phyloP scores from a whole-genome alignment of 2,113 vertebrate genomes.

The Illadopsis cleaveri region DNA sequence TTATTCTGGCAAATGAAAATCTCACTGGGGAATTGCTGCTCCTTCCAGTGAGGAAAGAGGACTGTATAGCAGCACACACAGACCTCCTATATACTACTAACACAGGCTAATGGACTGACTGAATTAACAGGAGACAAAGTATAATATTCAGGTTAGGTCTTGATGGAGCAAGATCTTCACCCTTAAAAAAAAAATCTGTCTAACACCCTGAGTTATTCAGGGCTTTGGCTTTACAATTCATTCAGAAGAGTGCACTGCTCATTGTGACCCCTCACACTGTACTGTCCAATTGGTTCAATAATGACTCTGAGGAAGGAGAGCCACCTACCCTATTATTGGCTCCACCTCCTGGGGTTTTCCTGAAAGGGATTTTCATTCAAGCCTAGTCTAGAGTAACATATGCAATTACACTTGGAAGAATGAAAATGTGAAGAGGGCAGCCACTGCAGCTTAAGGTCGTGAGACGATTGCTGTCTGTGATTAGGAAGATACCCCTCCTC shows the following conservation, averaged over 20 bases:
- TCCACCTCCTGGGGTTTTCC: conserved; percentile 32
- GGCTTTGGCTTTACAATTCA: conserved; percentile 12
- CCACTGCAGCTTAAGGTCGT: conserved; percentile 24
- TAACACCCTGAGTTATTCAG: conserved; percentile 16
- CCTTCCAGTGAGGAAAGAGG: background rate
- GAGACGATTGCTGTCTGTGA: conserved; percentile 33
- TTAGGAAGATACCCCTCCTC: conserved; percentile 27
- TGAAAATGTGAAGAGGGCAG: background rate
- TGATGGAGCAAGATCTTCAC: background rate
- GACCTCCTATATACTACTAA: background rate
- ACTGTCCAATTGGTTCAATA: conserved; percentile 38
- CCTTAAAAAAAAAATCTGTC: background rate
- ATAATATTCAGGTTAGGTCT: conserved; percentile 53
- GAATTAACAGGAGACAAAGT: conserved; percentile 34
- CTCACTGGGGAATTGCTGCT: background rate
- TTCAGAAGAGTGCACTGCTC: background rate
- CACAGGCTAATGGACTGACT: background rate
- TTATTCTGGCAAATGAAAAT: background rate
- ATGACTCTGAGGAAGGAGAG: conserved; percentile 27
- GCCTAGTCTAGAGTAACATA: background rate
- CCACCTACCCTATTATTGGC: conserved; percentile 24
- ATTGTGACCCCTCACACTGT: conserved; percentile 24
- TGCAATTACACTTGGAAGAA: conserved; percentile 25
- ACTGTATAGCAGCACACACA: background rate
- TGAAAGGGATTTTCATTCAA: conserved; percentile 12